Percentiles rank a stretch among this genome's conserved stretches.
Evolutionary conservation across 2,888 invertebrate genomes (phyloP).

Genomic region (Hydrotaea diabolus): DNA sequence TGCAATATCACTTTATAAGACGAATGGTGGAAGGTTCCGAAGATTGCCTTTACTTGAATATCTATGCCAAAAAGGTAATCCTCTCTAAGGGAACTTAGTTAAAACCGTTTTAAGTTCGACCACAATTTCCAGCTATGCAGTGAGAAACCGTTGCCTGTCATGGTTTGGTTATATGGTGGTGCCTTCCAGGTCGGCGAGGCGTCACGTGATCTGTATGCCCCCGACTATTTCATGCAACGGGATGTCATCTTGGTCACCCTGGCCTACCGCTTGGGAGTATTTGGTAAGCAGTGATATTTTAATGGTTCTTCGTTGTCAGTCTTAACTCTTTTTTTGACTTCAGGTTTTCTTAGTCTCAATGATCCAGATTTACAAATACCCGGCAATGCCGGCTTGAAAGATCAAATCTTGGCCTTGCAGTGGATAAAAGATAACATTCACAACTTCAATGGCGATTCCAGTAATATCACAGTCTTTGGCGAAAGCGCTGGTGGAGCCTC

Average conservation of each 20-base stretch:
- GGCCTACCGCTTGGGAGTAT: conserved; percentile 81
- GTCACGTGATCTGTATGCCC: conserved; percentile 78
- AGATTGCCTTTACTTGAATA: conserved; percentile 82
- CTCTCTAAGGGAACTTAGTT: too few species aligned
- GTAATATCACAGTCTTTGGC: conserved; percentile 82
- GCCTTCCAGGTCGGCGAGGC: conserved; percentile 81
- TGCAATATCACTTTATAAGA: conserved; percentile 76
- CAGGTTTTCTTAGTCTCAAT: conserved; percentile 81
- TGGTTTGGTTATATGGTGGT: conserved; percentile 82
- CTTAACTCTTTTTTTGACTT: conserved; percentile 12
- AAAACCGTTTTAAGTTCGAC: not conserved
- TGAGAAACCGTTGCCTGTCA: conserved; percentile 76
- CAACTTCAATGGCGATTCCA: conserved; percentile 81
- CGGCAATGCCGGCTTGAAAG: conserved; percentile 82
- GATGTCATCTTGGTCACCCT: conserved; percentile 81
- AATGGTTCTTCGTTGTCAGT: not conserved
- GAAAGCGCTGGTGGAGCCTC: conserved; percentile 82
- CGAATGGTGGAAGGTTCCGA: conserved; percentile 80
- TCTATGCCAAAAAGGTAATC: conserved; percentile 76
- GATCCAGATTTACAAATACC: conserved; percentile 81
- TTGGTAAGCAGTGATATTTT: conserved; percentile 74
- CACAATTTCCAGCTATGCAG: conserved; percentile 67
- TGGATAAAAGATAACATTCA: conserved; percentile 82
- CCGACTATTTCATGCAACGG: conserved; percentile 81
- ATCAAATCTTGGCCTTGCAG: conserved; percentile 81